A percentile compares a stretch with the other conserved stretches of the same genome.
Evolutionary conservation across 1,140 invertebrate genomes (phyloP).

Genomic region (Drosophila nikananu): DNA sequence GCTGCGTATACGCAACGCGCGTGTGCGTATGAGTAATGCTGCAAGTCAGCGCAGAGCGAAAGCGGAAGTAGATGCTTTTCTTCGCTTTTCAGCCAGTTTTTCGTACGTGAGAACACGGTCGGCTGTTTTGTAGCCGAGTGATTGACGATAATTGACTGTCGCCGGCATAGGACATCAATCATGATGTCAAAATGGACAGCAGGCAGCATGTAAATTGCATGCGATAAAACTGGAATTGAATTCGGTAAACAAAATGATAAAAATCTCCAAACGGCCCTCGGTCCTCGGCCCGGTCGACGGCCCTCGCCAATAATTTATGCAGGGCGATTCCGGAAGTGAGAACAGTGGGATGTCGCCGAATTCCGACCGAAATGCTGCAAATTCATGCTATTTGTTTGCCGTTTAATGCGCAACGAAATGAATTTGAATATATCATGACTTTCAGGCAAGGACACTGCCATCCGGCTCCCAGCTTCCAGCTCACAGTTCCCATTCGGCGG

Average conservation of each 20-base stretch:
- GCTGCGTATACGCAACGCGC: conserved; percentile 6
- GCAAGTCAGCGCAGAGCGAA: conserved; percentile 12
- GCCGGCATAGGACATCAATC: conserved; percentile 76
- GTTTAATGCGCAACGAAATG: conserved; percentile 65
- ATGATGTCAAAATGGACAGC: conserved; percentile 80
- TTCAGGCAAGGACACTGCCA: conserved; percentile 52
- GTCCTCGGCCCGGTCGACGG: background rate
- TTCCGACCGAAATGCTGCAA: conserved; percentile 48
- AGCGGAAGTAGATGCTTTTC: conserved; percentile 16
- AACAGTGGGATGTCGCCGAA: conserved; percentile 24
- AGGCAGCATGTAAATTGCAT: conserved; percentile 77
- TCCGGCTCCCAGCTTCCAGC: background rate
- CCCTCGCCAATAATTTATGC: conserved; percentile 70
- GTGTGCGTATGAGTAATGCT: conserved; percentile 70
- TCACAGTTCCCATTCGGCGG: background rate
- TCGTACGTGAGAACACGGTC: conserved; percentile 12
- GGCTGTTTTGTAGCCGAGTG: conserved; percentile 57
- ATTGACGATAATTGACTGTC: conserved; percentile 83
- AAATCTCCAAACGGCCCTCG: conserved; percentile 48
- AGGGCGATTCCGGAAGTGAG: conserved; percentile 24
- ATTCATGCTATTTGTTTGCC: conserved; percentile 69
- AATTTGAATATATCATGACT: conserved; percentile 73
- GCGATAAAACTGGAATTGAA: conserved; percentile 81
- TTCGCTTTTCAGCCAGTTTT: background rate
- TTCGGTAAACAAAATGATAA: conserved; percentile 80